phyloP scores from a whole-genome alignment of 2,888 invertebrate species.

The Acanthopleura granulata region DNA sequence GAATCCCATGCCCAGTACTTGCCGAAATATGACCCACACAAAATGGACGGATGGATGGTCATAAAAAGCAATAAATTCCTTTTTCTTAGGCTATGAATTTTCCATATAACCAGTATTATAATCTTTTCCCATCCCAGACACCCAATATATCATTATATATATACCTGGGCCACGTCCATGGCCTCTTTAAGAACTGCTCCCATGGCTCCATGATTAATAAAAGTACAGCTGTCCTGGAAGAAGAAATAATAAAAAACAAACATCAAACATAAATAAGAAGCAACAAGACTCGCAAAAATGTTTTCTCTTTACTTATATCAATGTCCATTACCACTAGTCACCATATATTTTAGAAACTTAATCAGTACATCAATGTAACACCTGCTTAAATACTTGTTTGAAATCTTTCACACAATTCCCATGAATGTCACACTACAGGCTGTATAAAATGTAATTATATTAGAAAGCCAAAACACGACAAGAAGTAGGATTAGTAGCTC shows the following conservation, averaged over 20 bases:
- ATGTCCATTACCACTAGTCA: neutral
- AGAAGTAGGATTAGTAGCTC: too few species aligned
- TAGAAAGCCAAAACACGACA: too few species aligned
- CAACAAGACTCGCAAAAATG: neutral
- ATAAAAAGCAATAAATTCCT: too few species aligned
- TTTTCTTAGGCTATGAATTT: too few species aligned
- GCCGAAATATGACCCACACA: too few species aligned
- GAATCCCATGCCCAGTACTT: too few species aligned
- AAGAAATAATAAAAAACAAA: constrained; percentile 5
- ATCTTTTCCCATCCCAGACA: neutral
- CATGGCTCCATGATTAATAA: constrained; percentile 68
- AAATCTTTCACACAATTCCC: too few species aligned
- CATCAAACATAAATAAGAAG: neutral
- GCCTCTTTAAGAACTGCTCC: constrained; percentile 61
- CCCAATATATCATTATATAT: neutral
- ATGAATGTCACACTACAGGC: too few species aligned
- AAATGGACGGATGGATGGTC: too few species aligned
- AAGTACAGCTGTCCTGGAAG: constrained; percentile 54
- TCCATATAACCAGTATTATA: too few species aligned
- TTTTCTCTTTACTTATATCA: too few species aligned
- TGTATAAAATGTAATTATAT: too few species aligned
- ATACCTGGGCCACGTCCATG: constrained; percentile 59
- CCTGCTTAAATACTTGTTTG: neutral
- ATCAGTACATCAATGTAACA: neutral
- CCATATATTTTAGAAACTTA: neutral